Percentiles rank a stretch among this genome's conserved stretches.
These are phyloP conservation scores for Lithophane leautieri DNA, from an alignment of 2,888 invertebrate genomes.

Conservation along the genomic window DNA sequence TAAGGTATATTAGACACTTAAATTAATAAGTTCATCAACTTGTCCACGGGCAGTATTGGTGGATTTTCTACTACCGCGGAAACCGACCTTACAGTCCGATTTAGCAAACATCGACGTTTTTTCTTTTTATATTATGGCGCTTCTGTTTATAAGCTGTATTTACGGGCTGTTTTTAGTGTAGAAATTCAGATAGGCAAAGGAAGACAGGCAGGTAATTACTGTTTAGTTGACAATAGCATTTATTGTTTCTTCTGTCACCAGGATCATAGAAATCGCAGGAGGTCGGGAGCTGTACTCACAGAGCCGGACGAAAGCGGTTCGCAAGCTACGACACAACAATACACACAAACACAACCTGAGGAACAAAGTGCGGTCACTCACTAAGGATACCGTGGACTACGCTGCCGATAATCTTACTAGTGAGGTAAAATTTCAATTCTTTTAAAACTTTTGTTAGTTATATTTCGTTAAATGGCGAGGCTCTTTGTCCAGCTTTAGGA, in stretches of 20 bases:
- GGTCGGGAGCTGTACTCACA: conserved; percentile 96
- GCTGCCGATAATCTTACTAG: conserved; percentile 80
- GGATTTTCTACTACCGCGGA: background rate
- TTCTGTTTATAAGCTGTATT: no score
- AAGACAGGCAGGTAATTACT: no score
- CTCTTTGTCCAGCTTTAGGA: background rate
- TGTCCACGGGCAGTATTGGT: background rate
- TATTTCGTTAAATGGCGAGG: background rate
- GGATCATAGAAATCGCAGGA: conserved; percentile 93
- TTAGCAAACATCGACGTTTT: background rate
- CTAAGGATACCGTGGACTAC: conserved; percentile 83
- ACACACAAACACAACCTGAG: conserved; percentile 88
- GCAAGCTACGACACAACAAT: conserved; percentile 92
- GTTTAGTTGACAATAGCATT: background rate
- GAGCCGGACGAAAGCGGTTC: conserved; percentile 94
- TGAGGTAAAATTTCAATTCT: conserved; percentile 74
- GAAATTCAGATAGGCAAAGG: background rate
- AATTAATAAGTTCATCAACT: background rate
- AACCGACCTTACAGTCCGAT: background rate
- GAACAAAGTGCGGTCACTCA: conserved; percentile 85
- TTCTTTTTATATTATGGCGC: background rate
- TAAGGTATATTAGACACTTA: background rate
- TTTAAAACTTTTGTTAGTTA: background rate
- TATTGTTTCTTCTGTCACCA: conserved; percentile 67
- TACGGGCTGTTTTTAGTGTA: no score